phyloP scores from a whole-genome alignment of 2,888 invertebrate genomes.

The Leptinotarsa juncta region DNA sequence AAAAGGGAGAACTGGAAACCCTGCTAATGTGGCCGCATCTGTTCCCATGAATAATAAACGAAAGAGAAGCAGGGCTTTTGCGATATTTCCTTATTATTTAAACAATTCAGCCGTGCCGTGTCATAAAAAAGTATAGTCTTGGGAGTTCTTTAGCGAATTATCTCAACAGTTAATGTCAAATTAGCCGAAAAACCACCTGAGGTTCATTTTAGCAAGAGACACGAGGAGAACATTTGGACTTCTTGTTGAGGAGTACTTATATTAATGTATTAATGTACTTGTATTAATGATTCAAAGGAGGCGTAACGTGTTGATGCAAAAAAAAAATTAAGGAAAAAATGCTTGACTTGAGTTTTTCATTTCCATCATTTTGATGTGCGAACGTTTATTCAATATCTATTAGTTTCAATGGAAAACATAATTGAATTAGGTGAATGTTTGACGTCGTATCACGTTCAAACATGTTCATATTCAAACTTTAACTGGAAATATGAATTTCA shows the following conservation, averaged over 20 bases:
- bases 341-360: no score
- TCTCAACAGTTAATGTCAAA: slow-evolving; percentile 24
- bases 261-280: not conserved
- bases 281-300: not conserved
- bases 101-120: slow-evolving; percentile 32
- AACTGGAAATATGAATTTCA: no score
- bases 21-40: slow-evolving; percentile 35
- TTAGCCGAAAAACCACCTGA: slow-evolving; percentile 31
- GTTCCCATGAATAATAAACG: slow-evolving; percentile 39
- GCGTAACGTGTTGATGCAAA: no score
- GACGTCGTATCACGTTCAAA: no score
- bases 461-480: no score
- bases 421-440: no score
- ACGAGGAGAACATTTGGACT: not conserved
- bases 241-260: not conserved
- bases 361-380: no score
- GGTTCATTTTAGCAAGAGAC: slow-evolving; percentile 18
- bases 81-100: slow-evolving; percentile 40
- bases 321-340: no score
- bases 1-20: slow-evolving; percentile 10
- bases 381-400: no score
- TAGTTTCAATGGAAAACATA: no score
- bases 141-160: slow-evolving; percentile 28
- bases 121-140: slow-evolving; percentile 29
- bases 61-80: slow-evolving; percentile 17